Percentiles rank a stretch among this genome's conserved stretches.
phyloP scores from a whole-genome alignment of 2,888 invertebrate genomes.

The Sphinx pinastri region DNA sequence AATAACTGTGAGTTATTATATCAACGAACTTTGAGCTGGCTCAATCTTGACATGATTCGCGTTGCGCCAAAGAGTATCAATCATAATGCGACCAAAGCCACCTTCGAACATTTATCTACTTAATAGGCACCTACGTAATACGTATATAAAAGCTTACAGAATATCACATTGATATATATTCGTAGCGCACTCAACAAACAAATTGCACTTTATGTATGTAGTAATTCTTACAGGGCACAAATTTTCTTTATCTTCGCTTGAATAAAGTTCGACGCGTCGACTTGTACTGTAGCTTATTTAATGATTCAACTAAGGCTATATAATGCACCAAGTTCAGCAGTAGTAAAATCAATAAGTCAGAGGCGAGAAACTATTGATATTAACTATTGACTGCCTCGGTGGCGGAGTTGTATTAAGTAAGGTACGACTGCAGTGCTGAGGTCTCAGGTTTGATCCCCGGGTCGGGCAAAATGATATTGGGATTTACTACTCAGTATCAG shows the following conservation, averaged over 20 bases:
- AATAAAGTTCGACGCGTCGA: neutral
- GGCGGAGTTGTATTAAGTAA: too few relatives aligned
- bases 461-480: too few relatives aligned
- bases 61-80: neutral
- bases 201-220: neutral
- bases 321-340: slow-evolving; percentile 28
- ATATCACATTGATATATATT: neutral
- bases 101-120: neutral
- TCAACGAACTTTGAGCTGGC: neutral
- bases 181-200: neutral
- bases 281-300: neutral
- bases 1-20: neutral
- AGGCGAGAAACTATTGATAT: slow-evolving; percentile 53
- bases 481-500: too few relatives aligned
- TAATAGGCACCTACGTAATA: too few relatives aligned
- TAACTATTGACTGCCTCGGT: too few relatives aligned
- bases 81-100: neutral
- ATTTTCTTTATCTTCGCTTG: neutral
- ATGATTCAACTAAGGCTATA: neutral
- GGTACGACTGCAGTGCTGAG: too few relatives aligned
- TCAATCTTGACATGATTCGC: neutral
- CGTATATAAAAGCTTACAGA: neutral
- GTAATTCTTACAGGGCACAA: neutral
- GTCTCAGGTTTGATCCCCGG: too few relatives aligned
- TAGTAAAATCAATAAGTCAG: slow-evolving; percentile 64